phyloP scores from a whole-genome alignment of 2,113 vertebrate species.

The Falcunculus frontatus region DNA sequence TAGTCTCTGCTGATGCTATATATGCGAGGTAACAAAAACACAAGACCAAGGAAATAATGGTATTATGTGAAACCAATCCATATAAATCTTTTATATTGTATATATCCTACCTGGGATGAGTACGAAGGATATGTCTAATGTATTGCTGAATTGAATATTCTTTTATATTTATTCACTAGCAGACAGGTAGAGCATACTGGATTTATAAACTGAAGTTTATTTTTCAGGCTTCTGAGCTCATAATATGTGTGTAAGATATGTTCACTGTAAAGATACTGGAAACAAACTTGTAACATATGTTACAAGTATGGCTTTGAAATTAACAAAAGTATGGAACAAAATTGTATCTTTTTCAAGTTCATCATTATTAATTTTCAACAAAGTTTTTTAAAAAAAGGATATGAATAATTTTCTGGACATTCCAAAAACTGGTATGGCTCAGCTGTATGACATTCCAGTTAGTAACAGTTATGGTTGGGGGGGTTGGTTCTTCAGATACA shows the following conservation, averaged over 20 bases:
- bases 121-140: slow-evolving; percentile 36
- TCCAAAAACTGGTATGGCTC: neutral
- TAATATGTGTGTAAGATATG: neutral
- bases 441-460: neutral
- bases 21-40: slow-evolving; percentile 61
- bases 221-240: slow-evolving; percentile 18
- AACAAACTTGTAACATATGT: neutral
- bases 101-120: slow-evolving; percentile 24
- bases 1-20: slow-evolving; percentile 26
- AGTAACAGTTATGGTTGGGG: neutral
- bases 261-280: neutral
- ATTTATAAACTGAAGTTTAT: slow-evolving; percentile 52
- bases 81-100: slow-evolving; percentile 52
- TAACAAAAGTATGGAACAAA: neutral
- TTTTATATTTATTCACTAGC: slow-evolving; percentile 45
- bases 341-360: neutral
- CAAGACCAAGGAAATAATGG: slow-evolving; percentile 28
- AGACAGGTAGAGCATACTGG: slow-evolving; percentile 15
- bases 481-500: neutral
- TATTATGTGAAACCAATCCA: slow-evolving; percentile 47
- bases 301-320: neutral
- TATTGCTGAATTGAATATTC: slow-evolving; percentile 23
- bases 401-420: neutral
- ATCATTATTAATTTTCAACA: neutral
- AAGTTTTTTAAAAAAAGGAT: neutral